Base-by-base conservation (phyloP, 2,113 vertebrate species). In the Corydoras sp. region DNA sequence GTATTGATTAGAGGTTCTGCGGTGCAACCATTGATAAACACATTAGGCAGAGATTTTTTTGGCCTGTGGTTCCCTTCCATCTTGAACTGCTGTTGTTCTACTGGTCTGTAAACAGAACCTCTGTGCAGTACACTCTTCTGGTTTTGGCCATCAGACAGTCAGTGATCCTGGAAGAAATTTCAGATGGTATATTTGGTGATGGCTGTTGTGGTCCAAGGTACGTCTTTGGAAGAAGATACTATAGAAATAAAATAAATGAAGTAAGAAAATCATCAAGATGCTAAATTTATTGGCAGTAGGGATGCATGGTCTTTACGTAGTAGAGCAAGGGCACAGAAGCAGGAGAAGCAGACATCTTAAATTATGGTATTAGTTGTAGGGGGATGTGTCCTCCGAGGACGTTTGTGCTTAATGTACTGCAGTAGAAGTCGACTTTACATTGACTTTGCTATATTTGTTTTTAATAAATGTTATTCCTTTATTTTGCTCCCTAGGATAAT, bases 1-100 rank as follows among this genome's bases (percentile, higher is more conserved):
- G 83, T 86, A 87, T 88, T 85, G 86, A 89, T 89, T 84, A 77
- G 72, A 71, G 81, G 77, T 82, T 87, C 84, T 85, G 65, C 77
- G 69, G 60, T 69, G 81, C 74, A 77, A 65, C 65, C 62, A 69
- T 80, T 83, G 85, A 89, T 87, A 88, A 85, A 90, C 76, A 83
- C 78, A 85, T 85, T 81, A 83, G 77, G 70, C 74, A 71, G 76
- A 78, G 73, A 77, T 55, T 76, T 48, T 24, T 72, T 53, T 74
- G 77, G 63, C 76, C 79, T 62, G 55, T 56, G 68, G 68, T 69
- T 5, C 10, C 43, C 43, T 56, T 73, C 13, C 29, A 51, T 31
- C 61, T 35, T 73, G 72, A 53, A 15, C 65, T 79, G 32, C 43
- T 48, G 43, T 70, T 48, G 43, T 70, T 79, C 63, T 63, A 60